Evolutionary conservation across 2,888 invertebrate genomes (phyloP), one percentile per base, ranked within the genome.

Genomic region (Cryptus armator): DNA sequence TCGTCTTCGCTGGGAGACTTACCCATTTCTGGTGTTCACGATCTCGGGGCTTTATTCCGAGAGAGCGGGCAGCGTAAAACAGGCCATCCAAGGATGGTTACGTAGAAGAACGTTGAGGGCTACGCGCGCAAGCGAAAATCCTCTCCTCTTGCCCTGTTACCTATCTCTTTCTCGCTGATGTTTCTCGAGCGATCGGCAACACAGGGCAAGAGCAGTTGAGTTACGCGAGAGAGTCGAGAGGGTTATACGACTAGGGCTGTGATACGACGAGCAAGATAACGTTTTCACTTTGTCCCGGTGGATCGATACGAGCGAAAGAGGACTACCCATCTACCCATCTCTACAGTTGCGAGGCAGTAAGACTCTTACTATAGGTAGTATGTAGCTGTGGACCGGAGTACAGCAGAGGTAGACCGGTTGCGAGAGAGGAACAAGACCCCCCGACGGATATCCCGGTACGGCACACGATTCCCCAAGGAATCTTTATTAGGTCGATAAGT

Each of bases 401-500:
- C 70, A 29, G 51, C n/a, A 16, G 37, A 59, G 37, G 72, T 12
- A 43, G 19, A 43, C 56, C 72, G 24, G 43, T 19, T n/a, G 56
- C 62, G 43, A 10, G 43, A 10, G 43, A 19, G 24, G 44, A 56
- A 72, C 56, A 44, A 46, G 72, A 19, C 37, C 37, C 37, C 48
- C 64, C 72, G 44, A 78, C 43, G 68, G 80, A 80, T 80, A 77
- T 82, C 59, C 48, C 62, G 62, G 64, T 51, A 64, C 59, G 70
- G 67, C 78, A 67, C 74, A 37, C 72, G 71, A 76, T 83, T 86
- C 86, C 76, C 86, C 37, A n/a, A 77, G 83, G 84, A 80, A 84
- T 79, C 87, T 87, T 87, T 87, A 87, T 87, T 87, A 83, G 87
- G 77, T 80, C 83, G 71, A 87, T 86, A 86, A 86, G 86, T 86